Percentiles rank a stretch among this genome's conserved stretches.
These are phyloP conservation scores for Medauroidea extradentata DNA, from an alignment of 1,140 invertebrate species.

Conservation along the genomic window DNA sequence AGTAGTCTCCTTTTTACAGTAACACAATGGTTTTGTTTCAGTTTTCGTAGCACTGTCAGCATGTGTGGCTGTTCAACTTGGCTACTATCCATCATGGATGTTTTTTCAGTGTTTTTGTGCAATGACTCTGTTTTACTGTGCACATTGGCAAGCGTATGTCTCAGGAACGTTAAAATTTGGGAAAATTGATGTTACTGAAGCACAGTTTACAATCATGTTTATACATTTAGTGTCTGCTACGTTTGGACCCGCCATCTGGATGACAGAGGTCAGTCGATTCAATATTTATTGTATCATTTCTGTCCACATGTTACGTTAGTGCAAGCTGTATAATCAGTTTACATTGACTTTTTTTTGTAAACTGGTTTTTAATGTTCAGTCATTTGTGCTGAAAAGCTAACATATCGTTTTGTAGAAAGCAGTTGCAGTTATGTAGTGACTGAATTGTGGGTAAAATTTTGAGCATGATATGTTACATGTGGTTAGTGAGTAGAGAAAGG, in stretches of 20 bases:
- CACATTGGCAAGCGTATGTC: slow-evolving; percentile 99
- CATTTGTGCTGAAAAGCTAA: too few relatives aligned
- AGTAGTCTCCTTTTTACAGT: too few relatives aligned
- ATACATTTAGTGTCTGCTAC: slow-evolving; percentile 84
- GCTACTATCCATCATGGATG: slow-evolving; percentile 86
- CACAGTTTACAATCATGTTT: slow-evolving; percentile 88
- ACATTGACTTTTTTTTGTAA: too few relatives aligned
- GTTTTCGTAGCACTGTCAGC: slow-evolving; percentile 95
- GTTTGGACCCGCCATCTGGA: slow-evolving; percentile 85
- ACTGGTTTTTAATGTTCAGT: too few relatives aligned
- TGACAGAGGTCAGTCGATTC: slow-evolving; percentile 61
- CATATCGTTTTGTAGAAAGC: too few relatives aligned
- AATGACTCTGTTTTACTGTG: slow-evolving; percentile 93
- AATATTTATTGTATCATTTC: slow-evolving; percentile 35
- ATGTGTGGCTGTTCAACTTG: slow-evolving; percentile 87
- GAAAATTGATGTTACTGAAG: slow-evolving; percentile 96
- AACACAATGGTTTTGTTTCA: slow-evolving; percentile 40
- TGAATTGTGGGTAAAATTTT: too few relatives aligned
- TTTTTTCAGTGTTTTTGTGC: slow-evolving; percentile 93
- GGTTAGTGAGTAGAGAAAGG: too few relatives aligned
- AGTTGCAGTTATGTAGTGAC: too few relatives aligned
- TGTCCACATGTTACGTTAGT: too few relatives aligned
- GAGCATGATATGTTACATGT: too few relatives aligned
- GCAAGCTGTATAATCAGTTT: too few relatives aligned
- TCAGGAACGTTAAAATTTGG: slow-evolving; percentile 89